Base-by-base conservation (phyloP, 1,140 invertebrate species). In the Formica exsecta region DNA sequence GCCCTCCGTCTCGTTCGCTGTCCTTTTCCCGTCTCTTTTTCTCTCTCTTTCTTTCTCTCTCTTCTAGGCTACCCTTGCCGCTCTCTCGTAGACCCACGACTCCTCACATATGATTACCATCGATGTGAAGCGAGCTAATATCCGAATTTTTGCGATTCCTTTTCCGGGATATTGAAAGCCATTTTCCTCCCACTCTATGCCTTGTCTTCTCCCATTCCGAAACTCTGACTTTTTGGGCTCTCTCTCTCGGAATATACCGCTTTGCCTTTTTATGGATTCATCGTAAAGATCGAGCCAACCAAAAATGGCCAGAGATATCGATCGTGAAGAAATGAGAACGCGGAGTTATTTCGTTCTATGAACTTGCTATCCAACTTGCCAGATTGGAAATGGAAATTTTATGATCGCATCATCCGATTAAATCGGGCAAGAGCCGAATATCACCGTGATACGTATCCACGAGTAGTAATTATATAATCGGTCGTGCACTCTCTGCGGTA, bases 131-230 rank as follows among this genome's bases (percentile, higher is more conserved):
- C 89, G 74, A 92, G 90, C 91, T 94, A 93, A 94, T 93, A 94
- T 93, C 91, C 89, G 91, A 93, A 94, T 93, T 93, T 93, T 92
- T 93, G 91, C 92, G 85, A 93, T 93, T 93, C 92, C 92, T 92
- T 92, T 92, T 89, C 86, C 87, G 85, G 86, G 85, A 92, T 92
- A 93, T 93, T 93, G 91, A 90, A 93, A 92, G 65, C 81, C 79
- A 70, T 88, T 71, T 84, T 68, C 68, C 61, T 61, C 59, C 11
- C 44, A 59, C 44, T 19, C 29, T 41, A 25, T 76, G 70, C 44
- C 54, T 54, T 13, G 48, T 68, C 71, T 65, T 51, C 68, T 61
- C 57, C 36, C 36, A 65, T 64, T 70, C 13, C 71, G 48, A 19
- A 19, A 32, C 66, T 71, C 51, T 38, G 79, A 44, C 54, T 65